Evolutionary conservation across 2,888 invertebrate genomes (phyloP).

Genomic region (Cryptosula pallasiana): DNA sequence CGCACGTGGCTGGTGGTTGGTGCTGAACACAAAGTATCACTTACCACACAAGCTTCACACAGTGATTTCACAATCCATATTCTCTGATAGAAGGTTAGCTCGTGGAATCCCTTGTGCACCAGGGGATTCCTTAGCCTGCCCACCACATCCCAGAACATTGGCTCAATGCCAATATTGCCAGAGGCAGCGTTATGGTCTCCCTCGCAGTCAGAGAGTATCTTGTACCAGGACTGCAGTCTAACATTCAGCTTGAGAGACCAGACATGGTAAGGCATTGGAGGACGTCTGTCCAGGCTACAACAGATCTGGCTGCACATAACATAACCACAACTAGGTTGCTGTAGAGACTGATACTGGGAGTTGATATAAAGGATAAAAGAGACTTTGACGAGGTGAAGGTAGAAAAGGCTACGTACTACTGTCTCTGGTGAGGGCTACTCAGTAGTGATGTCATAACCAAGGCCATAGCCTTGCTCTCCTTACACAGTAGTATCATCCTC

Average conservation of each 20-base stretch:
- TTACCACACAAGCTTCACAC: conserved; percentile 57
- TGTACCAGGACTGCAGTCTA: conserved; percentile 58
- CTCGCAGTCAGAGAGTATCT: conserved; percentile 53
- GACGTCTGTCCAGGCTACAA: conserved; percentile 53
- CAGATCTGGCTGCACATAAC: too few species aligned
- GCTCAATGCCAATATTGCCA: conserved; percentile 58
- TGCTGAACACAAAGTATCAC: too few species aligned
- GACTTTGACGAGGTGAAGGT: too few species aligned
- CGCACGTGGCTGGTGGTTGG: too few species aligned
- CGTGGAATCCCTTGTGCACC: conserved; percentile 56
- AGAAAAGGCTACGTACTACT: conserved; percentile 4
- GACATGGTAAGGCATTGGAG: conserved; percentile 60
- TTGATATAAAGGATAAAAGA: too few species aligned
- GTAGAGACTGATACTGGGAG: too few species aligned
- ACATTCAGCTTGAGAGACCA: conserved; percentile 58
- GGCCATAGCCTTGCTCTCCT: conserved; percentile 58
- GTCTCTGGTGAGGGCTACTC: conserved; percentile 52
- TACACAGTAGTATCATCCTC: conserved; percentile 59
- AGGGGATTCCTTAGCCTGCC: conserved; percentile 56
- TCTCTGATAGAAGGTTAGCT: conserved; percentile 56
- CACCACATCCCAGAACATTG: conserved; percentile 58
- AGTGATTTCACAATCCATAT: conserved; percentile 60
- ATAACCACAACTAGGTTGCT: too few species aligned
- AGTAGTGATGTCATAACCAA: conserved; percentile 60
- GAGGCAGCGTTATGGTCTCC: conserved; percentile 53